Evolutionary conservation across 2,113 vertebrate species (phyloP).

Genomic region (Limanda limanda): DNA sequence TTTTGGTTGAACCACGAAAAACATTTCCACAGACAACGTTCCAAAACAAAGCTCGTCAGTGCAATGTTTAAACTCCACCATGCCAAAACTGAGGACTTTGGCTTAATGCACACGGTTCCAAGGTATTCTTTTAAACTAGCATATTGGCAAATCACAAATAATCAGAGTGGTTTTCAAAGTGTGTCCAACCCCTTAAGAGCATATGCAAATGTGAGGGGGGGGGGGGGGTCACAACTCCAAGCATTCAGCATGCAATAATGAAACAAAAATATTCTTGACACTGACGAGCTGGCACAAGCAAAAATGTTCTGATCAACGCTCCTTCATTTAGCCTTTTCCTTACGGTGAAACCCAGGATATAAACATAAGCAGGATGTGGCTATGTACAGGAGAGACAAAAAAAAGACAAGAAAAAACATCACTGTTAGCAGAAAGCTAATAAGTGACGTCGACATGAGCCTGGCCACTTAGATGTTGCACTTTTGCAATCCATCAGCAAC

Average conservation of each 20-base stretch:
- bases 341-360: conserved; percentile 38
- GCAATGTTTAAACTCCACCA: conserved; percentile 69
- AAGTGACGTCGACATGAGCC: conserved; percentile 40
- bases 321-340: conserved; percentile 66
- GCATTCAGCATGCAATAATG: conserved; percentile 63
- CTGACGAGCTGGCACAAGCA: conserved; percentile 49
- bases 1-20: conserved; percentile 59
- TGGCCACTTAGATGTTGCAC: conserved; percentile 24
- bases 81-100: conserved; percentile 72
- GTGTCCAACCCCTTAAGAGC: conserved; percentile 40
- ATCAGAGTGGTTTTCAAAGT: conserved; percentile 68
- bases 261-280: conserved; percentile 36
- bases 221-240: conserved; percentile 41
- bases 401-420: background rate
- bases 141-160: conserved; percentile 55
- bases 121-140: conserved; percentile 65
- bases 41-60: conserved; percentile 72
- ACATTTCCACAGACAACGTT: conserved; percentile 61
- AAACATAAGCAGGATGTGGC: conserved; percentile 40
- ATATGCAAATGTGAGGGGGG: background rate
- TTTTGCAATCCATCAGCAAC: conserved; percentile 40
- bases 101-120: conserved; percentile 68
- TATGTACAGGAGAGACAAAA: conserved; percentile 60
- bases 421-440: conserved; percentile 56
- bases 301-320: conserved; percentile 39